Evolutionary conservation across 1,140 invertebrate species (phyloP).

Genomic region (Eueides isabella): DNA sequence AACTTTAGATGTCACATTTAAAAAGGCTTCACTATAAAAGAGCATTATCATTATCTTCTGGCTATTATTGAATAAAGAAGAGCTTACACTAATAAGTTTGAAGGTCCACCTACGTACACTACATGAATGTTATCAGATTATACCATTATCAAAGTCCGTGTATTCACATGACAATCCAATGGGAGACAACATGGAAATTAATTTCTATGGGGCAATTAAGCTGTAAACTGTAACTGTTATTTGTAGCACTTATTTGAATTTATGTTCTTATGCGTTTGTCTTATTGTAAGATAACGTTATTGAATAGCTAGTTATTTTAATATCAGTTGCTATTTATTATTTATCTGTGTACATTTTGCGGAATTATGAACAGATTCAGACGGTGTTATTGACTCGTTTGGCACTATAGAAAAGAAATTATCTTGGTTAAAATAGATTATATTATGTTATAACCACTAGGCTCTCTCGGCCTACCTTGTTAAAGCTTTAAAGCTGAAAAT

Average conservation of each 20-base stretch:
- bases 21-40: too few species aligned
- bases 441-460: too few species aligned
- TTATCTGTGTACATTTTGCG: too few species aligned
- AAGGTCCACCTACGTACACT: constrained; percentile 18
- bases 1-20: too few species aligned
- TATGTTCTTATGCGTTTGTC: not conserved
- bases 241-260: constrained; percentile 10
- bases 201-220: constrained; percentile 69
- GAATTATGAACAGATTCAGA: too few species aligned
- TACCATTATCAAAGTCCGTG: constrained; percentile 19
- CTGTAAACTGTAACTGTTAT: constrained; percentile 15
- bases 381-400: too few species aligned
- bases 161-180: constrained; percentile 62
- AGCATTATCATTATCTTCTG: too few species aligned
- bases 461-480: too few species aligned
- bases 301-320: not conserved
- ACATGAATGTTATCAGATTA: constrained; percentile 36
- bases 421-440: too few species aligned
- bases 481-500: too few species aligned
- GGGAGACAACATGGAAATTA: constrained; percentile 53
- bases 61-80: not conserved
- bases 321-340: not conserved
- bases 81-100: not conserved
- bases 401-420: too few species aligned
- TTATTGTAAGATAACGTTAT: not conserved